Evolutionary conservation across 2,888 invertebrate genomes (phyloP).

Genomic region (Chrysodeixis includens): DNA sequence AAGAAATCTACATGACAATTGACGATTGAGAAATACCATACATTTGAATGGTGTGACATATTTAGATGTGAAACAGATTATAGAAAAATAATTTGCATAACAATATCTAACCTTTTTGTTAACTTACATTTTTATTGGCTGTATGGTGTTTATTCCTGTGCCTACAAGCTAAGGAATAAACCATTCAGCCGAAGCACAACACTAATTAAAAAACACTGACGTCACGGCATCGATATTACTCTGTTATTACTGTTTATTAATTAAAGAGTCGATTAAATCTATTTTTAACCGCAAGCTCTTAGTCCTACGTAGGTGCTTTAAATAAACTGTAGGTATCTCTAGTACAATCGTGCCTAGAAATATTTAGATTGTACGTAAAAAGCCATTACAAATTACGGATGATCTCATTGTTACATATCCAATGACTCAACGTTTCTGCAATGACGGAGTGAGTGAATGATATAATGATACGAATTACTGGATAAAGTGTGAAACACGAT

Average conservation of each 20-base stretch:
- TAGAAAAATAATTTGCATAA: not conserved
- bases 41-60: not conserved
- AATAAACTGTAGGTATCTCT: not conserved
- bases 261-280: too few species aligned
- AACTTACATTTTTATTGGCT: not conserved
- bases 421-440: not conserved
- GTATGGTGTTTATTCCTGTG: too few species aligned
- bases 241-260: not conserved
- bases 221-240: not conserved
- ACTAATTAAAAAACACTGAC: not conserved
- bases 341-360: not conserved
- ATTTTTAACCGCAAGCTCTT: not conserved
- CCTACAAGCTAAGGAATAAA: not conserved
- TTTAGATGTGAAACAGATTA: slow-evolving; percentile 5
- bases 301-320: not conserved
- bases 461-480: slow-evolving; percentile 3
- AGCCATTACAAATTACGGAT: not conserved
- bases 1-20: slow-evolving; percentile 5
- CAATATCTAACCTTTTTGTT: not conserved
- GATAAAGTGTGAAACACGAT: not conserved
- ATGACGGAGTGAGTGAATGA: not conserved
- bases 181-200: not conserved
- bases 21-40: slow-evolving; percentile 5
- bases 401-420: not conserved
- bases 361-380: not conserved